Evolutionary conservation across 2,888 invertebrate species (phyloP).

Genomic region (Odontomyia ornata): DNA sequence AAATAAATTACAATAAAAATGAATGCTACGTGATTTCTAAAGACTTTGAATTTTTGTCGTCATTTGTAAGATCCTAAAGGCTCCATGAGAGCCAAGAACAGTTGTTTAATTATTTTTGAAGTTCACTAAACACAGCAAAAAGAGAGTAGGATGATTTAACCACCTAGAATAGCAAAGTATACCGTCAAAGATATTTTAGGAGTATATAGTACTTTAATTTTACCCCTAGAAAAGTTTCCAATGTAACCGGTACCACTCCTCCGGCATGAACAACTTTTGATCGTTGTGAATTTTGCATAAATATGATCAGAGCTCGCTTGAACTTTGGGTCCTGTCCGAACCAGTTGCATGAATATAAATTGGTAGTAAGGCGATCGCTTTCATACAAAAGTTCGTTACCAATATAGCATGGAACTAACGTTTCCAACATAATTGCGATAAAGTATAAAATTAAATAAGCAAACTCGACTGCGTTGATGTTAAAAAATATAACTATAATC

Average conservation of each 20-base stretch:
- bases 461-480: not conserved
- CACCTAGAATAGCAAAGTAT: too few relatives aligned
- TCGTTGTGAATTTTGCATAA: constrained; percentile 66
- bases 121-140: too few relatives aligned
- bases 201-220: too few relatives aligned
- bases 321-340: constrained; percentile 65
- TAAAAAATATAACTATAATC: not conserved
- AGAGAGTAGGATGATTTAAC: too few relatives aligned
- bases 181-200: too few relatives aligned
- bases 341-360: constrained; percentile 68
- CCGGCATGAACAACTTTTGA: constrained; percentile 68
- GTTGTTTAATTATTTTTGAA: too few relatives aligned
- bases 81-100: too few relatives aligned
- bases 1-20: too few relatives aligned
- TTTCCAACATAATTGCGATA: constrained; percentile 67
- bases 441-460: constrained; percentile 51
- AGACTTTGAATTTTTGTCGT: too few relatives aligned
- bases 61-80: too few relatives aligned
- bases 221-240: constrained; percentile 67
- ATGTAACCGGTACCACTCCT: constrained; percentile 66
- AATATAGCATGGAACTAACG: constrained; percentile 68
- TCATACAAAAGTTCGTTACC: constrained; percentile 66
- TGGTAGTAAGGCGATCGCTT: constrained; percentile 66
- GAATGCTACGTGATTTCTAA: too few relatives aligned
- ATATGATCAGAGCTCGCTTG: constrained; percentile 64